Percentiles rank a stretch among this genome's conserved stretches.
Evolutionary conservation across 2,797 vertebrate genomes (phyloP).

Genomic region (Neoniphon sammara): DNA sequence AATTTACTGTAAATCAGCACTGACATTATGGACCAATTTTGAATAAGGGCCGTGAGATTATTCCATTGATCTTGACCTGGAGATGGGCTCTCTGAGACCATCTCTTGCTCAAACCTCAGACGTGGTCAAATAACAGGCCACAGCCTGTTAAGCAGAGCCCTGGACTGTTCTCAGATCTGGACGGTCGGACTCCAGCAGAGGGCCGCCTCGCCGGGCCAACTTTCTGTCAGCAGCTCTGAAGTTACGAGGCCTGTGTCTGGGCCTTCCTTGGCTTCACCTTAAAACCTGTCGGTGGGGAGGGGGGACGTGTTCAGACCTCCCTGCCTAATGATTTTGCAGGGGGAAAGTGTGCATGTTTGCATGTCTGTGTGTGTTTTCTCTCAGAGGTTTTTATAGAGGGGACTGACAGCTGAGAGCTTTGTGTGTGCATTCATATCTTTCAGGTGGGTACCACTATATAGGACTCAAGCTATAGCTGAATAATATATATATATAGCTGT

Average conservation of each 20-base stretch:
- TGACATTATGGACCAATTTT: constrained; percentile 39
- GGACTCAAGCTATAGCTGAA: constrained; percentile 24
- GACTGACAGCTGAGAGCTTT: not conserved
- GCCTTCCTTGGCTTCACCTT: constrained; percentile 32
- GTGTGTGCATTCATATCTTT: not conserved
- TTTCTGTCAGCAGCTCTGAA: constrained; percentile 61
- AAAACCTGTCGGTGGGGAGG: constrained; percentile 26
- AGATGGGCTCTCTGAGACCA: constrained; percentile 46
- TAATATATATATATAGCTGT: constrained; percentile 24
- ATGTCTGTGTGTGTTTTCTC: constrained; percentile 2
- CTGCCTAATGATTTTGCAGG: constrained; percentile 15
- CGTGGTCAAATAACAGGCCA: constrained; percentile 27
- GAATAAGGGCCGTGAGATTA: constrained; percentile 26
- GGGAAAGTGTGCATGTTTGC: constrained; percentile 11
- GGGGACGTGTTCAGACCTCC: constrained; percentile 16
- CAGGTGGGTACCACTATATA: constrained; percentile 1
- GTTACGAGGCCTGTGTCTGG: constrained; percentile 42
- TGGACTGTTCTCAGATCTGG: constrained; percentile 32
- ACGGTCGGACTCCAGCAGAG: constrained; percentile 44
- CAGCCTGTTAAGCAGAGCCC: constrained; percentile 44
- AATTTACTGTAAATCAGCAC: constrained; percentile 39
- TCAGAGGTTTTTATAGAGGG: constrained; percentile 10
- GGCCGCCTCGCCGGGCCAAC: constrained; percentile 42
- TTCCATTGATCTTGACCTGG: constrained; percentile 41
- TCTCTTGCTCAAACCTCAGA: constrained; percentile 34